Base-by-base conservation (phyloP, 2,888 invertebrate genomes). In the Macaria liturata region DNA sequence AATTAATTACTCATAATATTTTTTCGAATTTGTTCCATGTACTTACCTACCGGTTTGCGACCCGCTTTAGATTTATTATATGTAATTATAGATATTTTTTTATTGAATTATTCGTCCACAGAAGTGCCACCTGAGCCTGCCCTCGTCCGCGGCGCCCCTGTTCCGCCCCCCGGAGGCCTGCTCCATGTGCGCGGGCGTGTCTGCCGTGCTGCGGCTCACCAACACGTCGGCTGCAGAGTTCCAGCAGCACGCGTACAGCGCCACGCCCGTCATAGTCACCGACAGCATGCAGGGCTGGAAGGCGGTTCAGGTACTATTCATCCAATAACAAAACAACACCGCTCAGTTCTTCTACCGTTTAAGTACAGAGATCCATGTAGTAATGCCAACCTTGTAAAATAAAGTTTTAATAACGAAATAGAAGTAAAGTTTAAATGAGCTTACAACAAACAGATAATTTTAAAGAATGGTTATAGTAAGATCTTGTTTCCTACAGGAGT, bases 211-310 rank as follows among this genome's bases (percentile, higher is more conserved):
- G 43, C 94, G 95, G 59, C 88, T 97, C 0, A 79, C 92, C 5
- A 94, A 95, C 70, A 93, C 97, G 20, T 93, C 95, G 0, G 93
- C 95, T 0, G 83, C 86, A 4, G 90, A 94, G 57, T 98, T 98
- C 78, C 96, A 97, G 73, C 85, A 92, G 74, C 98, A 94, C 72
- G 97, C 97, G 0, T 96, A 97, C 74, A 93, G 93, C 8, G 95
- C 95, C 0, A 92, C 93, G 4, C 98, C 98, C 0, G 96, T 98
- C 1, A 95, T 99, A 9, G 93, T 98, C 6, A 95, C 94, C 4
- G 98, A 98, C 82, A 98, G 96, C 0, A 95, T 95, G 20, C 76
- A 70, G 5, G 94, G 95, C 65, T 98, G 98, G 98, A 95, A 95
- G 39, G 98, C 98, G 0, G 83, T 94, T 9, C 76, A 93, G 62